Evolutionary conservation across 2,888 invertebrate genomes (phyloP).

Genomic region (Epsilonema sp.): DNA sequence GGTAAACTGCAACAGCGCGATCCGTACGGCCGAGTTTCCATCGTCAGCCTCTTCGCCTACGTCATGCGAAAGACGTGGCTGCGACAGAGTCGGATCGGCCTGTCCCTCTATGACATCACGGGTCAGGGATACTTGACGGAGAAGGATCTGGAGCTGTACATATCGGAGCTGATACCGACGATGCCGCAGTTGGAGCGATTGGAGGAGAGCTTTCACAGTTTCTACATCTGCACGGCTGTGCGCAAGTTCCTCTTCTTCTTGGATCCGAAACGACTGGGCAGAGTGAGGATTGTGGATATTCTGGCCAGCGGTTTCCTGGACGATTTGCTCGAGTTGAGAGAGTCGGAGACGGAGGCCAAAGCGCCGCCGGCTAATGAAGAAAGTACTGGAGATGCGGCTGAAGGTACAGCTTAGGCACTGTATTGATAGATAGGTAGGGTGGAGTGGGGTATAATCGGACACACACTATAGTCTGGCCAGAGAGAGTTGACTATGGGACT

Average conservation of each 20-base stretch:
- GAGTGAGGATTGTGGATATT: conserved; percentile 72
- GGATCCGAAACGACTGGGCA: conserved; percentile 64
- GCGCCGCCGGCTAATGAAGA: no score
- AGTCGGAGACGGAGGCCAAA: background rate
- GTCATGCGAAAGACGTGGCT: conserved; percentile 74
- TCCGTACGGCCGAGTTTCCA: conserved; percentile 62
- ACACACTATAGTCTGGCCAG: no score
- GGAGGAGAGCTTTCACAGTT: conserved; percentile 65
- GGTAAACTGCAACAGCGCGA: conserved; percentile 68
- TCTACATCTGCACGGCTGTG: conserved; percentile 86
- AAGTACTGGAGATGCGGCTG: no score
- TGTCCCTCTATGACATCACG: conserved; percentile 73
- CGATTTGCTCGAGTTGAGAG: conserved; percentile 56
- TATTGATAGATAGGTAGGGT: no score
- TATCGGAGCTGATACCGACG: conserved; percentile 74
- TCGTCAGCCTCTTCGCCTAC: conserved; percentile 76
- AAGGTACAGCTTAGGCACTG: no score
- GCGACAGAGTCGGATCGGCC: conserved; percentile 74
- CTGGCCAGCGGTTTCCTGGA: conserved; percentile 74
- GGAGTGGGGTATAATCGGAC: no score
- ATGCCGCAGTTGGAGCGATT: conserved; percentile 44
- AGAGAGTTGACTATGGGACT: no score
- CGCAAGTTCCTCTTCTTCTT: conserved; percentile 87
- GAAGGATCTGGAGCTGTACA: conserved; percentile 85
- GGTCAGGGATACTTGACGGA: conserved; percentile 1